Evolutionary conservation across 2,888 invertebrate genomes (phyloP), one percentile per base, ranked within the genome.

Genomic region (Plebejus anna): DNA sequence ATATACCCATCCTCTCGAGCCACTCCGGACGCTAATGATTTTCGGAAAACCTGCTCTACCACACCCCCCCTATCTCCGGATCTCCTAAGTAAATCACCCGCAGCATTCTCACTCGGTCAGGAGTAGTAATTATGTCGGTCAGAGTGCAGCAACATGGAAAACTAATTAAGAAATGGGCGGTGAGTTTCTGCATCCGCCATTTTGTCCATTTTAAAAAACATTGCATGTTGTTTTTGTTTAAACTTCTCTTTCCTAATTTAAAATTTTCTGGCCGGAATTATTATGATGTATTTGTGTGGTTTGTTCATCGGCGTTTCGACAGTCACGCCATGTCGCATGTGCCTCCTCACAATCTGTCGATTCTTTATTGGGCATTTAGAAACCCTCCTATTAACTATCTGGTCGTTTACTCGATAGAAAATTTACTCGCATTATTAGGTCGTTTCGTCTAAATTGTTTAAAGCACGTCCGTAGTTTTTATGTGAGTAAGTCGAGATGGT

Each of bases 251-350:
- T 66, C 66, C 9, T 66, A 70, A n/a, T 75, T 77, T 75, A 28
- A 47, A 42, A 22, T 36, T 61, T 61, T 28, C 47, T 51, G 70
- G 73, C 42, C 32, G 47, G 90, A 88, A 88, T 87, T 87, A 85
- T 85, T 89, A 89, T 90, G 91, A 90, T 91, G 90, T 91, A 92
- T 91, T 91, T 90, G 81, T 85, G 83, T 84, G 87, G 88, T 88
- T 86, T 89, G 89, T 88, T 91, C 89, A 89, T 90, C 90, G 84
- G 84, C 87, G 88, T 89, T 90, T 92, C 89, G 90, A 90, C 88
- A 88, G 93, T 92, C 94, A 94, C 92, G 93, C 92, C 87, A 94
- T 90, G 89, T 93, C 91, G 94, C 94, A 93, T 93, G 93, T 85
- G 85, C 42, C 71, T 87, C 85, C 86, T 83, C 82, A 82, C 82